Evolutionary conservation across 1,140 invertebrate genomes (phyloP).

Genomic region (Ectropis grisescens): DNA sequence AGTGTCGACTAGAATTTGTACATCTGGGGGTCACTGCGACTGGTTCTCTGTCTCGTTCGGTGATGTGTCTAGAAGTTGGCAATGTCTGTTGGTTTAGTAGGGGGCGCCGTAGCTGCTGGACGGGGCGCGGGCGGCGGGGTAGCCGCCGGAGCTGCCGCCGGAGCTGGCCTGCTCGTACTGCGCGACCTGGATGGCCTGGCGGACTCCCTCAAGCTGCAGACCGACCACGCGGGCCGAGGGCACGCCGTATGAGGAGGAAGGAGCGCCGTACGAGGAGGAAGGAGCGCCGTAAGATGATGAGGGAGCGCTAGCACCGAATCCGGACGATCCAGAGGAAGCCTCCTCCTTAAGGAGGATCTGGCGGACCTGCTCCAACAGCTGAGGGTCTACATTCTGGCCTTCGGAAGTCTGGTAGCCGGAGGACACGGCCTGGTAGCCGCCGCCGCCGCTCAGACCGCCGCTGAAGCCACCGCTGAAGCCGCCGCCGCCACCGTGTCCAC

Average conservation of each 20-base stretch:
- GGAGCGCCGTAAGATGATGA: constrained; percentile 75
- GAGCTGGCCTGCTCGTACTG: constrained; percentile 73
- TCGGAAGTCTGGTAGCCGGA: constrained; percentile 79
- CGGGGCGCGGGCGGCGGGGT: constrained; percentile 61
- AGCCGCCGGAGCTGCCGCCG: constrained; percentile 59
- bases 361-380: constrained; percentile 81
- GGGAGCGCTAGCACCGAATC: constrained; percentile 64
- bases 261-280: constrained; percentile 73
- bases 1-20: too few species aligned
- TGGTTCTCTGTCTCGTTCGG: too few species aligned
- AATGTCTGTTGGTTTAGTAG: constrained; percentile 32
- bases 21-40: too few species aligned
- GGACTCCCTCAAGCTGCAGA: constrained; percentile 81
- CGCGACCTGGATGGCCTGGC: constrained; percentile 82
- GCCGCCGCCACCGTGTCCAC: constrained; percentile 35
- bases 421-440: constrained; percentile 75
- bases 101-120: constrained; percentile 75
- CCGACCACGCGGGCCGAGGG: constrained; percentile 78
- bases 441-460: constrained; percentile 49
- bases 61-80: too few species aligned
- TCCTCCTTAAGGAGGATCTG: constrained; percentile 83
- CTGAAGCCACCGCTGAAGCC: constrained; percentile 69
- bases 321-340: constrained; percentile 59
- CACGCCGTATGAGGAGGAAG: constrained; percentile 72
- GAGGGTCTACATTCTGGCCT: constrained; percentile 79